Conservation (phyloP, 2,888 invertebrate genomes). For the Anthrax anthrax region DNA sequence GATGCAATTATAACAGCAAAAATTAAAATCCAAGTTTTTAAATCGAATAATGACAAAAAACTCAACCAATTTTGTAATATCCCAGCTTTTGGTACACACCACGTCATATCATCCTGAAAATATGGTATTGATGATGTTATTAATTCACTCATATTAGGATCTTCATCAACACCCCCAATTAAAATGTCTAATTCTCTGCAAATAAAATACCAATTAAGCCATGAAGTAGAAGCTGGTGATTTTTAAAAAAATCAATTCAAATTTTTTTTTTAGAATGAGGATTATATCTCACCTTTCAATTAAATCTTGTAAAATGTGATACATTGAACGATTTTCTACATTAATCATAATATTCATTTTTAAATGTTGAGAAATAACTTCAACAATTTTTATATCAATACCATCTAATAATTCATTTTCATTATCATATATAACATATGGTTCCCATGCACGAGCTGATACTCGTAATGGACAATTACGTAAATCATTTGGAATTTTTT, state of each 20-base stretch:
- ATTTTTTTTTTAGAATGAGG: not conserved
- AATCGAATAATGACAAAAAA: conserved; percentile 2
- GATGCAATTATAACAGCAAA: not conserved
- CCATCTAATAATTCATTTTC: conserved; percentile 15
- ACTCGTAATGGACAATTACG: conserved; percentile 27
- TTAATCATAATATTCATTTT: conserved; percentile 23
- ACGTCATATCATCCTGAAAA: conserved; percentile 32
- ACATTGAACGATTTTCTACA: conserved; percentile 23
- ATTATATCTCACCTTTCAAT: conserved; percentile 20
- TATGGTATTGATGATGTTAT: conserved; percentile 28
- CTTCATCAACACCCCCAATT: conserved; percentile 31
- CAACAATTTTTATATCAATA: conserved; percentile 26
- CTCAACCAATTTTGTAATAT: conserved; percentile 22
- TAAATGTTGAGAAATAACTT: conserved; percentile 25
- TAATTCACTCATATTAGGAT: conserved; percentile 25
- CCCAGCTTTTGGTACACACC: conserved; percentile 29
- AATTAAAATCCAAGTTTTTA: not conserved
- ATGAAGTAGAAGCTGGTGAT: not conserved
- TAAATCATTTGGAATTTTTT: conserved; percentile 28
- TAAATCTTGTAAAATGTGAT: conserved; percentile 24
- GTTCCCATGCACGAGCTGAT: conserved; percentile 27
- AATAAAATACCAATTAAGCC: not conserved
- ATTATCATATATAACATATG: conserved; percentile 21
- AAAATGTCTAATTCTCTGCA: conserved; percentile 26
- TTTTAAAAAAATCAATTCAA: not conserved